Evolutionary conservation across 2,797 vertebrate genomes (phyloP).

Genomic region (Mus minutoides): DNA sequence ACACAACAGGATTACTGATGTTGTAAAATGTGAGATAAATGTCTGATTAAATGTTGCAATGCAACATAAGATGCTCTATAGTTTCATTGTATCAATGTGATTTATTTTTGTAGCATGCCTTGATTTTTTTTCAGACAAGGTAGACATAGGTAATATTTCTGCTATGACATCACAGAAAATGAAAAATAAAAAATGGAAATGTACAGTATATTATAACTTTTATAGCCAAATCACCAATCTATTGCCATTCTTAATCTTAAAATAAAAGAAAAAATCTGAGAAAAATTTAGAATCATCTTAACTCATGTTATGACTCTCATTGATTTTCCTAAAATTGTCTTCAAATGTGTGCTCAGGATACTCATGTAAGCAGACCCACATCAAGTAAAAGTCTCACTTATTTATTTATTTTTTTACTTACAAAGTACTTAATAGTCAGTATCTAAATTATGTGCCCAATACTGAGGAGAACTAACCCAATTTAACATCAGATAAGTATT

Average conservation of each 20-base stretch:
- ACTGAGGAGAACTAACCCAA: background rate
- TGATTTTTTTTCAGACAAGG: background rate
- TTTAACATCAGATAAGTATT: conserved; percentile 3
- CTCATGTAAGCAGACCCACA: background rate
- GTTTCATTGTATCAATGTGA: conserved; percentile 18
- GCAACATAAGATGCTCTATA: background rate
- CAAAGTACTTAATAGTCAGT: background rate
- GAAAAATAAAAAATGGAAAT: background rate
- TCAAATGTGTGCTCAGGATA: background rate
- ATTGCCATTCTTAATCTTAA: background rate
- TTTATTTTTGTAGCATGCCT: conserved; percentile 40
- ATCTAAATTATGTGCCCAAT: background rate
- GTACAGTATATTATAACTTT: background rate
- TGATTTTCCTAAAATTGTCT: background rate
- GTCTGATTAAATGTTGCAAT: background rate
- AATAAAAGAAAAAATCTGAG: background rate
- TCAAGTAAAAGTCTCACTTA: background rate
- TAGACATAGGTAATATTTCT: background rate
- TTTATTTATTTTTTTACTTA: background rate
- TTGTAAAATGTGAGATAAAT: background rate
- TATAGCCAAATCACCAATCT: background rate
- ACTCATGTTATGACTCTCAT: background rate
- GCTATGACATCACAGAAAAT: background rate
- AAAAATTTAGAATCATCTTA: background rate
- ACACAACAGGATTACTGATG: background rate